phyloP scores from a whole-genome alignment of 2,797 vertebrate genomes.

The Silurus lanzhouensis region DNA sequence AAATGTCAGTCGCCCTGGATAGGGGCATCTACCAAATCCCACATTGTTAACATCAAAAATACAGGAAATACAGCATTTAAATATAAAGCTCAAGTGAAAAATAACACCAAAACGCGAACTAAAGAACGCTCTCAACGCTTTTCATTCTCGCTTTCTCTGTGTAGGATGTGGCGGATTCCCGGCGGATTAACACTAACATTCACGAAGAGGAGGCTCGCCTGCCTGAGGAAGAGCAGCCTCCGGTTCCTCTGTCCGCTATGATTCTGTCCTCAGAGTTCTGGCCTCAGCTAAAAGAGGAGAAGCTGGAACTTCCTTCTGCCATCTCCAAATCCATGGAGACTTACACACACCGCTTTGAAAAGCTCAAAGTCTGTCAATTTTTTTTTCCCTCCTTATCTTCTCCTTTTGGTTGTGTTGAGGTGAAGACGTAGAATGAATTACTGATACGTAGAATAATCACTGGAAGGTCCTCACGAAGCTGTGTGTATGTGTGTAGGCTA shows the following conservation, averaged over 20 bases:
- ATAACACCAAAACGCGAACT: neutral
- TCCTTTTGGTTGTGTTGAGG: neutral
- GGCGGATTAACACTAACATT: conserved; percentile 93
- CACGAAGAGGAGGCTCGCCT: conserved; percentile 89
- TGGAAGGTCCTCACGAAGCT: neutral
- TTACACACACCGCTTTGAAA: conserved; percentile 94
- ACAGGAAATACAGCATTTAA: neutral
- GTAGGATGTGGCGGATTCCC: conserved; percentile 95
- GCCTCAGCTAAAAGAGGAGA: conserved; percentile 95
- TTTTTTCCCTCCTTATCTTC: neutral
- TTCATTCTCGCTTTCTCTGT: neutral
- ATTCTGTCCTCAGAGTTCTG: conserved; percentile 97
- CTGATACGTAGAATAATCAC: no score
- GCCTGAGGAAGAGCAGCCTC: conserved; percentile 81
- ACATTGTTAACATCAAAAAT: neutral
- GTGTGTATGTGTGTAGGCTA: conserved; percentile 78
- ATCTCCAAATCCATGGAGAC: conserved; percentile 87
- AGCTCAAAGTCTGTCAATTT: conserved; percentile 81
- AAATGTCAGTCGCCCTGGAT: no score
- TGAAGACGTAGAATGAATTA: neutral
- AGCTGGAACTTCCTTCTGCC: conserved; percentile 88
- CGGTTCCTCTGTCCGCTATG: conserved; percentile 84
- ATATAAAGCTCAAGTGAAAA: neutral
- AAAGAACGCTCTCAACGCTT: neutral
- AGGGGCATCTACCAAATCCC: no score